These are phyloP conservation scores for Steinernema khuongi DNA, from an alignment of 1,140 invertebrate species.

Conservation along the genomic window DNA sequence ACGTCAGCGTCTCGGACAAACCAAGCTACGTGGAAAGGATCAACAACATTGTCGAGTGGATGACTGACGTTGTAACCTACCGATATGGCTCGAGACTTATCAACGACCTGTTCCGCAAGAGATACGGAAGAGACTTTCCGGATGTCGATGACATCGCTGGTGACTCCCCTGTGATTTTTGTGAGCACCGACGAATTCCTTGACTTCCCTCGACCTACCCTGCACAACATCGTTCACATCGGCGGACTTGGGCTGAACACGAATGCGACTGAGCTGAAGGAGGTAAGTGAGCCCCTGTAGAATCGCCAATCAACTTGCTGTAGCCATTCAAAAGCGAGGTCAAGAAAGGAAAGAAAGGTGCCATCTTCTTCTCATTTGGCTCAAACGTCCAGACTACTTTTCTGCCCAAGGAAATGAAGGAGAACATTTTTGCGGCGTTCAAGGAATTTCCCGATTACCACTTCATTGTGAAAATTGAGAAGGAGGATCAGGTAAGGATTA, in stretches of 20 bases:
- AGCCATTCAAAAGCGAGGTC: slow-evolving; percentile 23
- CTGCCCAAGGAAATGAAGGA: background rate
- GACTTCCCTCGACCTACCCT: slow-evolving; percentile 28
- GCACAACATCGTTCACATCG: slow-evolving; percentile 31
- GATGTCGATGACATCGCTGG: slow-evolving; percentile 11
- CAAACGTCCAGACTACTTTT: slow-evolving; percentile 27
- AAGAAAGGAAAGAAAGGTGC: slow-evolving; percentile 28
- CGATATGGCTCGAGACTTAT: background rate
- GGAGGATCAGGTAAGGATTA: slow-evolving; percentile 21
- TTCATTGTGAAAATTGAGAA: slow-evolving; percentile 27
- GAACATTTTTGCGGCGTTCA: slow-evolving; percentile 9
- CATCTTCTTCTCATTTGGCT: slow-evolving; percentile 31
- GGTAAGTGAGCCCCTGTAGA: background rate
- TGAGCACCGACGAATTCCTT: slow-evolving; percentile 32
- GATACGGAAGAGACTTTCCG: slow-evolving; percentile 28
- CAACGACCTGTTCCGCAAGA: slow-evolving; percentile 6
- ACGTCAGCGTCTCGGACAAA: slow-evolving; percentile 26
- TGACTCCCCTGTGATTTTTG: slow-evolving; percentile 27
- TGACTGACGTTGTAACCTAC: background rate
- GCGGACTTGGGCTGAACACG: slow-evolving; percentile 24
- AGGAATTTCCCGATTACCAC: slow-evolving; percentile 32
- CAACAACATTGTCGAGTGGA: background rate
- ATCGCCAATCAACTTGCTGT: background rate
- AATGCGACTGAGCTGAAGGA: slow-evolving; percentile 6
- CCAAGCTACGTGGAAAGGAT: background rate